Conservation (phyloP, 2,113 vertebrate species). For the Onychostruthus taczanowskii region DNA sequence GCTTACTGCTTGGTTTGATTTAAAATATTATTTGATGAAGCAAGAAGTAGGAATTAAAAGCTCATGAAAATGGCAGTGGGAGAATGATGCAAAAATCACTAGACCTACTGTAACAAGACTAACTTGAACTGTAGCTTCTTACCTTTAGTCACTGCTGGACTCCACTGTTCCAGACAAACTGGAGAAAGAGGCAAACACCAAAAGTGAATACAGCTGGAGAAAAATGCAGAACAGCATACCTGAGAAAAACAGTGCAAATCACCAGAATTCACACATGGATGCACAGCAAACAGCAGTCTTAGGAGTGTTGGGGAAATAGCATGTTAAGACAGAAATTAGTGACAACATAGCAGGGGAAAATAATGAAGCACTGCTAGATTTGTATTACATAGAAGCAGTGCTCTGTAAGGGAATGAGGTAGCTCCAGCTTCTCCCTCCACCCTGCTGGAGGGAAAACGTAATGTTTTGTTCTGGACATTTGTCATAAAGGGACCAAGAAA, state of each 20-base stretch:
- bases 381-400: background rate
- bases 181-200: background rate
- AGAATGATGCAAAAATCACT: background rate
- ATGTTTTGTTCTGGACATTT: background rate
- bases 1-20: background rate
- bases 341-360: background rate
- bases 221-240: slow-evolving; percentile 20
- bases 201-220: background rate
- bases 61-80: background rate
- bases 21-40: background rate
- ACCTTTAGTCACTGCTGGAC: background rate
- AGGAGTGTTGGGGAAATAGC: background rate
- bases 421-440: background rate
- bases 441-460: background rate
- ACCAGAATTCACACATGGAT: slow-evolving; percentile 12
- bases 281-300: background rate
- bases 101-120: background rate
- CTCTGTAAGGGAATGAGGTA: background rate
- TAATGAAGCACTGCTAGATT: background rate
- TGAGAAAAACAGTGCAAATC: slow-evolving; percentile 20
- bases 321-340: background rate
- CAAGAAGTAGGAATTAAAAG: background rate
- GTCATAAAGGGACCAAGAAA: background rate
- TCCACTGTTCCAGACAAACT: background rate
- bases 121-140: background rate